These are phyloP conservation scores for Molossus molossus DNA, from an alignment of 2,797 vertebrate genomes.

Conservation along the genomic window DNA sequence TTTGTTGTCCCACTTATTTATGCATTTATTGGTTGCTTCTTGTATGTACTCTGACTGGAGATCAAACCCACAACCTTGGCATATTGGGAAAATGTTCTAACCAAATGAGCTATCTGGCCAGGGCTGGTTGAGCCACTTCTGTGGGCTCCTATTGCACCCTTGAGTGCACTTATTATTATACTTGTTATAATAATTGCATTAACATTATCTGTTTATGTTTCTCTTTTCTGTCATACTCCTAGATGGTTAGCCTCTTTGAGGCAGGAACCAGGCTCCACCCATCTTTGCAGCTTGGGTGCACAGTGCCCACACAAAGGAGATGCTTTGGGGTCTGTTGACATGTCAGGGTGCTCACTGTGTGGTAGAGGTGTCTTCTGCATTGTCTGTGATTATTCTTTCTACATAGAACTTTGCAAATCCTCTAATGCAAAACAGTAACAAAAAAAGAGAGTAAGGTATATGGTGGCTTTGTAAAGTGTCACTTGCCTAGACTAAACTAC, in stretches of 20 bases:
- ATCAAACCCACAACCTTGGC: no score
- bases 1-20: no score
- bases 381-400: not conserved
- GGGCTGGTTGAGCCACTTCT: not conserved
- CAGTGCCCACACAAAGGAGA: not conserved
- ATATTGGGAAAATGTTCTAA: no score
- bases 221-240: not conserved
- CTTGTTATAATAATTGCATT: not conserved
- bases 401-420: not conserved
- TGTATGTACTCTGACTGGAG: no score
- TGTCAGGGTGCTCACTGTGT: not conserved
- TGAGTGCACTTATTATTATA: not conserved
- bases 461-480: conserved; percentile 9
- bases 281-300: not conserved
- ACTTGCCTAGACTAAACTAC: not conserved
- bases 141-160: not conserved
- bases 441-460: not conserved
- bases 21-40: no score
- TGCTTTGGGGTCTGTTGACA: not conserved
- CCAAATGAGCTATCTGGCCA: no score
- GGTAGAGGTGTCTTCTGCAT: not conserved
- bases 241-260: not conserved
- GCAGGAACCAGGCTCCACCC: not conserved
- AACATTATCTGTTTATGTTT: not conserved
- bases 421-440: not conserved